Conservation (phyloP, 1,140 invertebrate genomes). For the Pararge aegeria region DNA sequence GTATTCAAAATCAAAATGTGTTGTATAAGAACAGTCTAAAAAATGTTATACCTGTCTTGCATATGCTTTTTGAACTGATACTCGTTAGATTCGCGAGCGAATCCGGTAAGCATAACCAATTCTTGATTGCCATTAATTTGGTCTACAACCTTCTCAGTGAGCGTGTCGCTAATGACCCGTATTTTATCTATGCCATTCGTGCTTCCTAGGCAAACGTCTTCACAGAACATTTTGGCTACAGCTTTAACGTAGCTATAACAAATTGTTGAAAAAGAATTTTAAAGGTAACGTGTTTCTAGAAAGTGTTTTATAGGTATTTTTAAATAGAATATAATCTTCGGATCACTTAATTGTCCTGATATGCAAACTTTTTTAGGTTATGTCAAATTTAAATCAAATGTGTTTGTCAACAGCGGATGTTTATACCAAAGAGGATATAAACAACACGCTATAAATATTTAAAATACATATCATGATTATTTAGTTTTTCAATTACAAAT, state of each 20-base stretch:
- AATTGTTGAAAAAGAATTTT: neutral
- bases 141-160: slow-evolving; percentile 56
- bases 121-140: slow-evolving; percentile 58
- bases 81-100: slow-evolving; percentile 55
- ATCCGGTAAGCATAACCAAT: slow-evolving; percentile 53
- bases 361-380: too few species aligned
- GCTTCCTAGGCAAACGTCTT: slow-evolving; percentile 40
- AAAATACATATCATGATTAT: too few species aligned
- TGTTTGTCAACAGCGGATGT: too few species aligned
- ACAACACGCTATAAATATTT: too few species aligned
- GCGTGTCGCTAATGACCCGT: slow-evolving; percentile 38
- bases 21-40: too few species aligned
- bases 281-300: neutral
- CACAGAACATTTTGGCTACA: slow-evolving; percentile 36
- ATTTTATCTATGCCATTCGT: slow-evolving; percentile 38
- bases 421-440: too few species aligned
- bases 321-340: too few species aligned
- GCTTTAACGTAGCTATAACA: neutral
- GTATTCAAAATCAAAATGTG: too few species aligned
- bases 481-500: too few species aligned
- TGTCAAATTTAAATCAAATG: too few species aligned
- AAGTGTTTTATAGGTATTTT: too few species aligned
- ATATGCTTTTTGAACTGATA: slow-evolving; percentile 55
- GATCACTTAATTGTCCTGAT: too few species aligned
- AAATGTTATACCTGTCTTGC: slow-evolving; percentile 65